Evolutionary conservation across 2,113 vertebrate species (phyloP), one percentile per base, ranked within the genome.

Genomic region (Amphilophus citrinellus): DNA sequence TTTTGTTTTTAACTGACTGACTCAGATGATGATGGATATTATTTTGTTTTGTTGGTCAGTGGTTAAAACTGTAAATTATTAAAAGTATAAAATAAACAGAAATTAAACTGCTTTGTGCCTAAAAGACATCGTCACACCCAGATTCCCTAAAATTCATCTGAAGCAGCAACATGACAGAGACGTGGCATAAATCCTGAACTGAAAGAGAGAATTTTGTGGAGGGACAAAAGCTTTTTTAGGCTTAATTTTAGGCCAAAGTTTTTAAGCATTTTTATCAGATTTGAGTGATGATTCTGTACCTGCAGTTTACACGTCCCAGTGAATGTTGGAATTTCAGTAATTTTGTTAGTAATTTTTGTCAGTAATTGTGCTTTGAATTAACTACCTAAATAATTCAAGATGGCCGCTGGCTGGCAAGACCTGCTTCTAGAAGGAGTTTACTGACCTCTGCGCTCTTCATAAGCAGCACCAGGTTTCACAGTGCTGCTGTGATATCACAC

Each of bases 311-410:
- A 14, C 13, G 1, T 14, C 11, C 42, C 42, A 44, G 42, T 44
- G 11, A 20, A 15, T 27, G 14, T 9, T 68, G 39, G 0, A 42
- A 18, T 0, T 0, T 37, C 10, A 0, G 20, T 10, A 10, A 57
- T 10, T 8, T 24, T 24, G 24, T 24, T 24, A 22, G 22, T 22
- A 22, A 22, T 22, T 22, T 22, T 22, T 22, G 22, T 22, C 22
- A 22, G 22, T 22, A 22, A 22, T 22, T 22, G 22, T 1, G 22
- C 24, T 68, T 27, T 7, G 44, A 10, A 50, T 3, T 50, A 17
- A 50, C 14, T 50, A 50, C 47, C 47, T 14, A 47, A 47, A 17
- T 17, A 50, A 50, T n/a, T 66, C 39, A 10, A 3, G 13, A 66
- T 66, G 39, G 37, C 8, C 9, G 11, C 44, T 47, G 10, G 20